A percentile compares a stretch with the other conserved stretches of the same genome.
Evolutionary conservation across 2,888 invertebrate species (phyloP).

Genomic region (Liodrosophila aerea): DNA sequence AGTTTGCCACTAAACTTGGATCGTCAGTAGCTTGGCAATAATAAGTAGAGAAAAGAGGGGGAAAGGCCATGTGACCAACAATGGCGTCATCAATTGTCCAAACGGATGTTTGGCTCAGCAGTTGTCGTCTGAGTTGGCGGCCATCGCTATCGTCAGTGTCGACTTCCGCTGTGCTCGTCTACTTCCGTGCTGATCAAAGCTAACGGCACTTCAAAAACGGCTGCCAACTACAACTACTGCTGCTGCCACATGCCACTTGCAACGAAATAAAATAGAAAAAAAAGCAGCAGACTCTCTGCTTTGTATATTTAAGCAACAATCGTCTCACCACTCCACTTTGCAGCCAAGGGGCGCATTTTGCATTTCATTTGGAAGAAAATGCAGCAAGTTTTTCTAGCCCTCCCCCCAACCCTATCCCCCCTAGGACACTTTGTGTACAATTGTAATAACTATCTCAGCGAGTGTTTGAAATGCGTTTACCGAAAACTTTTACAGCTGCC

Average conservation of each 20-base stretch:
- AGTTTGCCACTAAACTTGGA: constrained; percentile 64
- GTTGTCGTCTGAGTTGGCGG: constrained; percentile 18
- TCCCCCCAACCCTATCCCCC: background rate
- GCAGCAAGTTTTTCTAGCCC: constrained; percentile 44
- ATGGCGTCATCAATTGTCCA: constrained; percentile 74
- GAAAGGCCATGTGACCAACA: constrained; percentile 42
- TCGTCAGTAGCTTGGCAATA: constrained; percentile 16
- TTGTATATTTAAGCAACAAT: constrained; percentile 58
- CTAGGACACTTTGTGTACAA: constrained; percentile 48
- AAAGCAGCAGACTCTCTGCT: constrained; percentile 20
- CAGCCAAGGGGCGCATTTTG: constrained; percentile 51
- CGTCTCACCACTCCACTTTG: background rate
- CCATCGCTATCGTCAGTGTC: constrained; percentile 15
- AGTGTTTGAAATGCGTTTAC: constrained; percentile 77
- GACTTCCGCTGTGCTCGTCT: constrained; percentile 57
- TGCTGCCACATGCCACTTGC: constrained; percentile 21
- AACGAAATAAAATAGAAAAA: constrained; percentile 13
- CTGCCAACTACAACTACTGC: constrained; percentile 47
- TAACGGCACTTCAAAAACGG: constrained; percentile 73
- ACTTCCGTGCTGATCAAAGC: constrained; percentile 67
- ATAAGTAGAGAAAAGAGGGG: background rate
- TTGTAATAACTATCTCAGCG: constrained; percentile 77
- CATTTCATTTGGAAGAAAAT: constrained; percentile 69
- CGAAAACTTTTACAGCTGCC: constrained; percentile 69
- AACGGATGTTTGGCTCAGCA: constrained; percentile 71